Evolutionary conservation across 1,140 invertebrate species (phyloP), one percentile per base, ranked within the genome.

Genomic region (Caerostris extrusa): DNA sequence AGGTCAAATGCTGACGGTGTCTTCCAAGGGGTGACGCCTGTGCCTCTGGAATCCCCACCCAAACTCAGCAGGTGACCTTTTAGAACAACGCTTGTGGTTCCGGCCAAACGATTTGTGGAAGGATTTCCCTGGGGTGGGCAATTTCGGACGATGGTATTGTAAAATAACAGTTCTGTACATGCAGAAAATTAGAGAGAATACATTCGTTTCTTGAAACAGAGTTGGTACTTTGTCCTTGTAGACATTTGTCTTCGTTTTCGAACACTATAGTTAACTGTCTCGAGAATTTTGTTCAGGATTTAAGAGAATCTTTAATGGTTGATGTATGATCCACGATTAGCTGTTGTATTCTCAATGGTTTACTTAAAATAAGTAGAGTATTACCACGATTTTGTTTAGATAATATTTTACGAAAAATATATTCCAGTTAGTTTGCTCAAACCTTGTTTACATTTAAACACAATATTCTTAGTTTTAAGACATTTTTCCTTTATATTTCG

Each of bases 1-100:
- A 34, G 86, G 86, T 88, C 86, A 88, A 83, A 83, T 58, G 82
- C 55, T 56, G 82, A 83, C 82, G 53, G 6, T 58, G 82, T 17
- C 53, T 77, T 77, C 50, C 10, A 53, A 34, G 69, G 10, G 69
- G n/a, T n/a, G 69, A 7, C 10, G 69, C 34, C 14, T 19, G 19
- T 34, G 69, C 69, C 34, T 77, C 50, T 4, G 34, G 34, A 8
- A n/a, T n/a, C 34, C 34, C 69, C 50, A 3, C 8, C 10, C 69
- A 53, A 34, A 77, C 69, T 77, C 69, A 77, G 69, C 69, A 50
- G 69, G 34, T 10, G 69, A 77, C 69, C 69, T 77, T 77, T 53
- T 77, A 8, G 69, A 77, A 50, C 34, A 77, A 34, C 4, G 34
- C 34, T 77, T 19, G 50, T 64, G 14, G 61, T 12, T n/a, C n/a